Evolutionary conservation across 2,888 invertebrate genomes (phyloP).

Genomic region (Diplazon laetatorius): DNA sequence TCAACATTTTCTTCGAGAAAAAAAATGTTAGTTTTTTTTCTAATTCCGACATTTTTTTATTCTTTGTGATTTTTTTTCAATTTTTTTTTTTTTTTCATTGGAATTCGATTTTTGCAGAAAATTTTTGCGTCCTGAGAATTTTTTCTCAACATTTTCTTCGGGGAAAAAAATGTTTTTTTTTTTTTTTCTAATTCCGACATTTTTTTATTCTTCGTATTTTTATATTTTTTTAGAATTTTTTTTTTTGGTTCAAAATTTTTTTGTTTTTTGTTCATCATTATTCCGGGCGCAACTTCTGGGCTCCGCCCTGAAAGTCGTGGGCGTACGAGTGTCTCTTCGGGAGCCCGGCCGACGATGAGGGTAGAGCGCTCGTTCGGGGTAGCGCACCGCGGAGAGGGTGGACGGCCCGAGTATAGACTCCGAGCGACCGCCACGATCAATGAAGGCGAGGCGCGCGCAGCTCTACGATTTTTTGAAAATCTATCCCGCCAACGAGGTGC

Average conservation of each 20-base stretch:
- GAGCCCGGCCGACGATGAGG: constrained; percentile 72
- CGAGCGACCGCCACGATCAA: constrained; percentile 78
- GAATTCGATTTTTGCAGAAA: neutral
- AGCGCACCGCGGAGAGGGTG: constrained; percentile 72
- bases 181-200: constrained; percentile 57
- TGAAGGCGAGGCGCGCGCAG: constrained; percentile 81
- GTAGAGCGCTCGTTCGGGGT: constrained; percentile 72
- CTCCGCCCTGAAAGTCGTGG: constrained; percentile 79
- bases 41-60: constrained; percentile 49
- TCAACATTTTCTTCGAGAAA: constrained; percentile 9
- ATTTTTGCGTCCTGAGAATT: neutral
- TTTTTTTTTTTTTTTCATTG: constrained; percentile 48
- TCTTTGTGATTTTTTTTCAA: constrained; percentile 59
- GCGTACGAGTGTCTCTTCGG: constrained; percentile 75
- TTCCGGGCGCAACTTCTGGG: constrained; percentile 71
- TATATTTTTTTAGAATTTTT: constrained; percentile 43
- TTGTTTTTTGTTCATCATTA: constrained; percentile 40
- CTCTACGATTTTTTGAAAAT: constrained; percentile 80
- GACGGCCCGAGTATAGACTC: constrained; percentile 66
- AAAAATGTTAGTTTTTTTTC: constrained; percentile 43
- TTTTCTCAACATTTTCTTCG: constrained; percentile 19
- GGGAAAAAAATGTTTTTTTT: constrained; percentile 6
- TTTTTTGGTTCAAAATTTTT: constrained; percentile 63
- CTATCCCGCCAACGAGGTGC: constrained; percentile 78
- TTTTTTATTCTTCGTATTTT: constrained; percentile 61